phyloP scores from a whole-genome alignment of 2,113 vertebrate genomes.

The Corydoras sp. region DNA sequence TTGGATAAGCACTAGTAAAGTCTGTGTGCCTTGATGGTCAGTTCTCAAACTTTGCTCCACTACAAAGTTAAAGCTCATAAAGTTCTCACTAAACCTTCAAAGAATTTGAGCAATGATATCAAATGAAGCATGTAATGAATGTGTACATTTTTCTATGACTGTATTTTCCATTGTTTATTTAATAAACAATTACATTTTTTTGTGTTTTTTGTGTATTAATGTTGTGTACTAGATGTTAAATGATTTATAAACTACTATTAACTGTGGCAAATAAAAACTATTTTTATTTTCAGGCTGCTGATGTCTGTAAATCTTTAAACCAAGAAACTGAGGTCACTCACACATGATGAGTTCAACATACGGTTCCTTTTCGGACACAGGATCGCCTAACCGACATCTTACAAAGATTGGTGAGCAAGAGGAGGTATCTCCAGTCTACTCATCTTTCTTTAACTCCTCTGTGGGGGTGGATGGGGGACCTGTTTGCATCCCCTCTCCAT shows the following conservation, averaged over 20 bases:
- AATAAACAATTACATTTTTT: not conserved
- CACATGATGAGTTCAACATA: conserved; percentile 63
- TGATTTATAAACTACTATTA: not conserved
- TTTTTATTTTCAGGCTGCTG: conserved; percentile 9
- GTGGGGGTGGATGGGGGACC: conserved; percentile 70
- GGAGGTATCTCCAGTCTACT: conserved; percentile 58
- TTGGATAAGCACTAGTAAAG: not conserved
- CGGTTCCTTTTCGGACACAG: conserved; percentile 53
- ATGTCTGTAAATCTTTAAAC: conserved; percentile 43
- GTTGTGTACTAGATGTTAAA: not conserved
- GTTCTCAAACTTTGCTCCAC: not conserved
- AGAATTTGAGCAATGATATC: not conserved
- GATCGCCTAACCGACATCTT: conserved; percentile 63
- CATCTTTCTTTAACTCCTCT: conserved; percentile 68
- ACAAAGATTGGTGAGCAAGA: conserved; percentile 70
- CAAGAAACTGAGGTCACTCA: conserved; percentile 1
- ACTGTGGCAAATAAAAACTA: too few relatives aligned
- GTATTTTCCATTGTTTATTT: too few relatives aligned
- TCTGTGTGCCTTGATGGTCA: not conserved
- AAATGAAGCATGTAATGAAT: not conserved
- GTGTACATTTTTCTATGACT: too few relatives aligned
- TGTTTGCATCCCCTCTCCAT: conserved; percentile 80
- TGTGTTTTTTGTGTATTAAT: too few relatives aligned
- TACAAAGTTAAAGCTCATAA: not conserved
- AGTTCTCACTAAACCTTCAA: not conserved